These are phyloP conservation scores for Halictus quadricinctus DNA, from an alignment of 2,888 invertebrate genomes.

Conservation along the genomic window DNA sequence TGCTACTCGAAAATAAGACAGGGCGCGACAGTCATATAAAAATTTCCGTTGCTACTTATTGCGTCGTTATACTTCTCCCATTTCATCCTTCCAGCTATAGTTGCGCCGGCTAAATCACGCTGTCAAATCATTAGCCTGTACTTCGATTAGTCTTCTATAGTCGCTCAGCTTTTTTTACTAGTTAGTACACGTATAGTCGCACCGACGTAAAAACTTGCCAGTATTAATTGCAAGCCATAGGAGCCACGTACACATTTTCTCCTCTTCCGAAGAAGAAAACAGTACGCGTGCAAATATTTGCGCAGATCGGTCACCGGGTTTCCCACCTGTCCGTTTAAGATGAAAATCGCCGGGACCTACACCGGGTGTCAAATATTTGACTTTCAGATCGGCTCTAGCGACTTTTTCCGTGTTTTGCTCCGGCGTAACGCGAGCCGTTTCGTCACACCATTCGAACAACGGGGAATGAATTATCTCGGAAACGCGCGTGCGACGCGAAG, in stretches of 20 bases:
- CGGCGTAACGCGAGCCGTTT: not conserved
- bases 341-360: not conserved
- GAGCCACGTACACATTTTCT: too few species aligned
- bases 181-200: not conserved
- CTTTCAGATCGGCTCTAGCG: not conserved
- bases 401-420: not conserved
- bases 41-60: not conserved
- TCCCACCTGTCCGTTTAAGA: not conserved
- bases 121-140: not conserved
- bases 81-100: not conserved
- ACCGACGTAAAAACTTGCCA: not conserved
- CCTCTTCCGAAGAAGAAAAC: not conserved
- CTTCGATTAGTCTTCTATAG: not conserved
- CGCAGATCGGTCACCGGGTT: not conserved
- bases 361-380: not conserved
- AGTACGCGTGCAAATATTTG: not conserved
- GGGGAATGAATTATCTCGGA: not conserved
- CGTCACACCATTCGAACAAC: not conserved
- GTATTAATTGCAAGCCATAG: not conserved
- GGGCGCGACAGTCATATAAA: not conserved
- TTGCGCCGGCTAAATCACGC: not conserved
- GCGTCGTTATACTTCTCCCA: not conserved
- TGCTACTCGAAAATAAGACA: not conserved
- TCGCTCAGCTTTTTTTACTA: not conserved
- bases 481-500: not conserved